These are phyloP conservation scores for Atlantisia rogersi DNA, from an alignment of 2,113 vertebrate genomes.

Conservation along the genomic window DNA sequence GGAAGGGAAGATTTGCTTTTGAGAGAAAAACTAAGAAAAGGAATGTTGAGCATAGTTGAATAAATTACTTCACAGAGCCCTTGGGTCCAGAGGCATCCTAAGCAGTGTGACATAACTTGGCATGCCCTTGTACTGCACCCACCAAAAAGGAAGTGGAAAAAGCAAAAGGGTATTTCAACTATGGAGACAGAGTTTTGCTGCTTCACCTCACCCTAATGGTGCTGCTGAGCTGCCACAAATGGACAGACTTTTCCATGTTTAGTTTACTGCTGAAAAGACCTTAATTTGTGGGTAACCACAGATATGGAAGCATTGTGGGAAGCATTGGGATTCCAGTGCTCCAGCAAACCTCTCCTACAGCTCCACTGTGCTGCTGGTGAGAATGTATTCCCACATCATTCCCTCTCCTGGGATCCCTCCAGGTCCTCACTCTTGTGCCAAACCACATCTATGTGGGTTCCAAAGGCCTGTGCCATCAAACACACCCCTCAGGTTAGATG, in stretches of 20 bases:
- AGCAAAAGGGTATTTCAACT: background rate
- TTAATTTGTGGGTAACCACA: background rate
- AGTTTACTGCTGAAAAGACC: background rate
- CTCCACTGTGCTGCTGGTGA: background rate
- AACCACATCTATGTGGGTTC: background rate
- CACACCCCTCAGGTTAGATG: background rate
- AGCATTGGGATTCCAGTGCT: background rate
- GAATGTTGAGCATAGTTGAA: background rate
- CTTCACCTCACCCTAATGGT: background rate
- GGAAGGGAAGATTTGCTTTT: background rate
- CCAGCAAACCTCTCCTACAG: background rate
- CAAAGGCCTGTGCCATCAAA: background rate
- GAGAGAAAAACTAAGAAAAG: background rate
- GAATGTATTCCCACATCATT: background rate
- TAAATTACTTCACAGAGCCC: background rate
- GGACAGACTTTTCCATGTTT: background rate
- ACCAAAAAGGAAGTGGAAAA: background rate
- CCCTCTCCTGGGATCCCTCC: background rate
- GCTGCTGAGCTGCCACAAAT: background rate
- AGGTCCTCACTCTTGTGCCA: background rate
- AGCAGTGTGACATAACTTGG: background rate
- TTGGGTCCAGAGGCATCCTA: background rate
- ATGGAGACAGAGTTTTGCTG: background rate
- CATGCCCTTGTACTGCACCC: background rate
- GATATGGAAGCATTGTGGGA: background rate